Conservation (phyloP, 2,113 vertebrate genomes). For the Kryptolebias marmoratus region DNA sequence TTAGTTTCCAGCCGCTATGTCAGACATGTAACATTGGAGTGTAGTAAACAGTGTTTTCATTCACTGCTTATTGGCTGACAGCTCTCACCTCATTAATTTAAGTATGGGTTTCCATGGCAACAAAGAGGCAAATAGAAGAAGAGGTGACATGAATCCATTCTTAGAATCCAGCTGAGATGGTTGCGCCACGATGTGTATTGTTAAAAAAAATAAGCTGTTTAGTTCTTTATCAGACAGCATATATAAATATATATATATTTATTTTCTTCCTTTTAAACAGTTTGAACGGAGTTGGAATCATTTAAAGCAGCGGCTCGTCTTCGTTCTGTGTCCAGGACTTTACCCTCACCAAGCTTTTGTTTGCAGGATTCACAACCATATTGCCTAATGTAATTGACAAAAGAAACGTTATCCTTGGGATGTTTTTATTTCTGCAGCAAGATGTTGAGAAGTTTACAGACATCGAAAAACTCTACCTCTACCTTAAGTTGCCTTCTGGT, state of each 20-base stretch:
- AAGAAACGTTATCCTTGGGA: neutral
- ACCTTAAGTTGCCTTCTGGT: slow-evolving; percentile 99
- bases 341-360: too few relatives aligned
- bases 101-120: slow-evolving; percentile 77
- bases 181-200: slow-evolving; percentile 6
- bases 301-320: too few relatives aligned
- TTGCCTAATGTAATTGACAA: neutral
- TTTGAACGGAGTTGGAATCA: too few relatives aligned
- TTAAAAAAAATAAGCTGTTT: neutral
- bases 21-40: slow-evolving; percentile 9
- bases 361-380: neutral
- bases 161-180: slow-evolving; percentile 62
- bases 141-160: slow-evolving; percentile 67
- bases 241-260: too few relatives aligned
- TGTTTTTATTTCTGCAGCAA: slow-evolving; percentile 84
- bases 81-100: slow-evolving; percentile 72
- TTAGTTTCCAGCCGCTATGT: neutral
- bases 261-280: too few relatives aligned
- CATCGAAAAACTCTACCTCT: slow-evolving; percentile 99
- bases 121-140: slow-evolving; percentile 73
- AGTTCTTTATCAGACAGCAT: neutral
- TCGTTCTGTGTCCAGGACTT: too few relatives aligned
- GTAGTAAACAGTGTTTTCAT: slow-evolving; percentile 57
- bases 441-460: slow-evolving; percentile 99
- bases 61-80: slow-evolving; percentile 70